Base-by-base conservation (phyloP, 1,140 invertebrate species). In the Euwallacea similis region DNA sequence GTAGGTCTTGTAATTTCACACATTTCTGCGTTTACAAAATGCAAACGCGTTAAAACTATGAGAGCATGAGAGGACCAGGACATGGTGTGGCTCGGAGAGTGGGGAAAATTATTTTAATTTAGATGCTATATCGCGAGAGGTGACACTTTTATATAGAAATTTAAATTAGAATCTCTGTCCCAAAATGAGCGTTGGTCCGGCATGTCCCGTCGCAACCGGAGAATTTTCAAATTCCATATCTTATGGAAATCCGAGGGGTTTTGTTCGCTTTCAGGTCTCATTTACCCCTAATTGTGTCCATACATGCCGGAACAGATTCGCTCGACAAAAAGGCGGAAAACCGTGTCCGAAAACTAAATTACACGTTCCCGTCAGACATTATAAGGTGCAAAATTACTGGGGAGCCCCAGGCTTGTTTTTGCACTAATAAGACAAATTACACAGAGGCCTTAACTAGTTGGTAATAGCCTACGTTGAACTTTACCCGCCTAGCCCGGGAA, bases 361-460 rank as follows among this genome's bases (percentile, higher is more conserved):
- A 56, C 54, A 8, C n/a, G 54, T 43, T 11, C 11, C 59, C 16
- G 55, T 16, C 21, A 33, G 21, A 33, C 55, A 43, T 43, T 61
- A 61, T 61, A 63, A 63, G 44, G 61, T 63, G 44, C 7, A 21
- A 63, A 63, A 63, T 63, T 63, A 21, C 61, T 47, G 11, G 10
- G 42, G 42, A 8, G 44, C 10, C 21, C 11, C 43, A 33, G 11
- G 33, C 44, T 63, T 63, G 61, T 63, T 63, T 63, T 63, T 63
- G 44, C 41, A 33, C 65, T 58, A 66, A 66, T 66, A 66, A 66
- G 65, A 66, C 65, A 66, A 66, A 66, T 66, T 66, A 66, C 63
- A 58, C 15, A 58, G 55, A 58, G 55, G 65, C 65, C 15, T 58
- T 66, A 66, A 58, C 65, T 66, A 66, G 41, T 66, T 58, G 55